Conservation (phyloP, 2,888 invertebrate genomes). For the Apamea crenata region DNA sequence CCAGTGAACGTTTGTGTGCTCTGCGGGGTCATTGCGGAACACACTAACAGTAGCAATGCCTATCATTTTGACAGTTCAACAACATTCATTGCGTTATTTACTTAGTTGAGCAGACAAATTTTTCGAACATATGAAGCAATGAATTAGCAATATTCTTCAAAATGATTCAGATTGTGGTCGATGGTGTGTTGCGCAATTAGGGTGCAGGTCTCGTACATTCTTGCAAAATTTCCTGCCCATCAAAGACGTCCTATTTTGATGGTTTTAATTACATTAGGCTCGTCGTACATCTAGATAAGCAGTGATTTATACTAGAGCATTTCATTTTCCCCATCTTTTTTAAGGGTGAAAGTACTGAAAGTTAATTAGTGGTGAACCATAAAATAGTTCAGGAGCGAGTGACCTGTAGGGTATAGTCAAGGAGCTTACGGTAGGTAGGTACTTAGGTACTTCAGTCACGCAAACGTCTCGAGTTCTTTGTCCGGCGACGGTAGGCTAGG, state of each 20-base stretch:
- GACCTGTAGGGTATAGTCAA: constrained; percentile 26
- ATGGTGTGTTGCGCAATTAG: too few relatives aligned
- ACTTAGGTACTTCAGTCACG: constrained; percentile 45
- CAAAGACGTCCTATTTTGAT: background rate
- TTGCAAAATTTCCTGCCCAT: background rate
- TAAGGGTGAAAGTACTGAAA: constrained; percentile 18
- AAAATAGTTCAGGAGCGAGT: constrained; percentile 50
- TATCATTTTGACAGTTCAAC: too few relatives aligned
- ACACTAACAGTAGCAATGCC: too few relatives aligned
- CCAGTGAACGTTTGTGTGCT: too few relatives aligned
- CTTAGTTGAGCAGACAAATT: too few relatives aligned
- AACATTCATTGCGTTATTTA: too few relatives aligned
- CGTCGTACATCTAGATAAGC: background rate
- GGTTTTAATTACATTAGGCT: background rate
- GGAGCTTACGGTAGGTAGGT: constrained; percentile 6
- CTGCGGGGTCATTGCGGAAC: too few relatives aligned
- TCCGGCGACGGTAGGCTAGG: constrained; percentile 15
- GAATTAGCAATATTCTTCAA: too few relatives aligned
- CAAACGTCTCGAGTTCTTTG: constrained; percentile 51
- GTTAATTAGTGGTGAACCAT: constrained; percentile 38
- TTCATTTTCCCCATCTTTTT: background rate
- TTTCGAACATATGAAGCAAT: too few relatives aligned
- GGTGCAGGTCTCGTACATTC: background rate
- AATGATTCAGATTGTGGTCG: too few relatives aligned
- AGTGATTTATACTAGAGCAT: background rate